Conservation (phyloP, 2,113 vertebrate species). For the Xiphias gladius region DNA sequence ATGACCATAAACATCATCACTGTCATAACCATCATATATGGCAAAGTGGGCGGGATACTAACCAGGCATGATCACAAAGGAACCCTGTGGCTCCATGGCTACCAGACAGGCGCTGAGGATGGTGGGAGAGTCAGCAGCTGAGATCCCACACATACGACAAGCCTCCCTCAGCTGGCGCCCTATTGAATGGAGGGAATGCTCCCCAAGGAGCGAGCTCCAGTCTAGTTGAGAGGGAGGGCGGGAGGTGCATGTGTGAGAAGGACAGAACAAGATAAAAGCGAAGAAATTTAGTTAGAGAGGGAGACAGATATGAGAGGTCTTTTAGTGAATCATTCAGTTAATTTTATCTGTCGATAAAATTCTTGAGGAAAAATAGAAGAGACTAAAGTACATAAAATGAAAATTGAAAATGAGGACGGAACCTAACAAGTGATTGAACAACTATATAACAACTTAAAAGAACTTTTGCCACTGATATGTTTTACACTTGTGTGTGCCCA, state of each 20-base stretch:
- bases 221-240: constrained; percentile 81
- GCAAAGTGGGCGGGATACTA: constrained; percentile 16
- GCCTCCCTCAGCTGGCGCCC: constrained; percentile 95
- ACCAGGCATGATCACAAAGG: constrained; percentile 98
- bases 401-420: background rate
- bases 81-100: constrained; percentile 98
- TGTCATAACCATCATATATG: background rate
- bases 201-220: constrained; percentile 97
- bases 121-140: constrained; percentile 92
- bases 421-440: background rate
- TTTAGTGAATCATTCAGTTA: background rate
- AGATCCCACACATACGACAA: constrained; percentile 96
- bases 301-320: background rate
- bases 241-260: background rate
- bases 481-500: background rate
- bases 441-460: background rate
- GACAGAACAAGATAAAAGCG: constrained; percentile 35
- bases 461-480: background rate
- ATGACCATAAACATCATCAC: background rate
- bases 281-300: background rate
- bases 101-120: constrained; percentile 98
- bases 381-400: background rate
- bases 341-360: background rate
- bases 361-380: background rate
- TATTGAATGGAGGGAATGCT: constrained; percentile 95